Base-by-base conservation (phyloP, 2,797 vertebrate species). In the Sebastes glaucus region DNA sequence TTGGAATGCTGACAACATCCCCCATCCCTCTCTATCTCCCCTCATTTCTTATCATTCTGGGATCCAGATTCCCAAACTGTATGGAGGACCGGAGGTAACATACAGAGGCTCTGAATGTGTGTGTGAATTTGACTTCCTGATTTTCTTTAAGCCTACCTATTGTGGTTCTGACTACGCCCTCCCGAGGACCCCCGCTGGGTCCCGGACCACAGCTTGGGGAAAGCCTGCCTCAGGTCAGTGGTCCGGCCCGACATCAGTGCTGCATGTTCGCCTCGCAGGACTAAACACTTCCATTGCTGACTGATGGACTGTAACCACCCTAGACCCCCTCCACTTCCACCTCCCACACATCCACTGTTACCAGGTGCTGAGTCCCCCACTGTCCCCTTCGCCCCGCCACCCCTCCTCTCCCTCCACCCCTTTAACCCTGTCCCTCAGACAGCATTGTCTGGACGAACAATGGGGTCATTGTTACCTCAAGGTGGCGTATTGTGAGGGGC, bases 381-480 rank as follows among this genome's bases (percentile, higher is more conserved):
- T 20, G 27, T 60, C 79, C 85, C 69, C 71, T 22, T 23, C 5
- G 61, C 60, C 71, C 62, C 8, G 6, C 74, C 65, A 67, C 55
- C 80, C 84, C 76, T 59, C 69, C 79, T 56, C 75, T 61, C 52
- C 32, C 67, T 70, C 82, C 68, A 25, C 86, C 90, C 89, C 80
- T 86, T 86, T 88, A 88, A 89, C 93, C 89, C 91, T 80, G 88
- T 81, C 89, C 90, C 92, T 92, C 89, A 93, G 92, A 93, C 92
- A 81, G 59, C 76, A 92, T 94, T 94, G 93, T 93, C 85, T 79
- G 59, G 14, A 38, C 38, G 38, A 92, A 94, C 92, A 95, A 95
- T 94, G 82, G 86, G 64, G 62, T 85, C 90, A 91, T 93, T 94
- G 93, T 95, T 88, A 91, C 89, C 89, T 93, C 93, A 93, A 91